These are phyloP conservation scores for Tinamus guttatus DNA, from an alignment of 2,113 vertebrate genomes.

Conservation along the genomic window DNA sequence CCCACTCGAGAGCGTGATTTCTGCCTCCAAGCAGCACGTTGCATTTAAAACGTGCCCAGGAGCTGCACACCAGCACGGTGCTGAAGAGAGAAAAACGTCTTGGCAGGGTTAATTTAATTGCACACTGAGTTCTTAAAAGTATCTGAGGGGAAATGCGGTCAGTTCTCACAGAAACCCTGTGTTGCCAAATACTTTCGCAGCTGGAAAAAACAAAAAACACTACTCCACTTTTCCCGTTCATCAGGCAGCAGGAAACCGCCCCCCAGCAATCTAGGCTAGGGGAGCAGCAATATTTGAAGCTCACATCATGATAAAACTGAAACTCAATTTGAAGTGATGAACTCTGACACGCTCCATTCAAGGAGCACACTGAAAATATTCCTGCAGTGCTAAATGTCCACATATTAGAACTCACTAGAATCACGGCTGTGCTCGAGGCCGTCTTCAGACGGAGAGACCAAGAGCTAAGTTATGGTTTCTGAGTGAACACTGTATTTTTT, in stretches of 20 bases:
- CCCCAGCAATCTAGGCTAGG: background rate
- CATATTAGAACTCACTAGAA: background rate
- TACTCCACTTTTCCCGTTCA: background rate
- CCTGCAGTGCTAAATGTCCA: background rate
- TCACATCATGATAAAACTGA: background rate
- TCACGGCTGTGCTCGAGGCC: background rate
- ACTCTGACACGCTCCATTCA: fast-evolving
- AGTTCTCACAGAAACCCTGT: background rate
- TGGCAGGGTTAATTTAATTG: background rate
- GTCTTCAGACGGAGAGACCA: background rate
- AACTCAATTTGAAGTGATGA: background rate
- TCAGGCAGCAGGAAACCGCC: fast-evolving
- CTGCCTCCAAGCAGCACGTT: background rate
- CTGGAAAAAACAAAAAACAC: background rate
- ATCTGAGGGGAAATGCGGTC: background rate
- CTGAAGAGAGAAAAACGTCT: background rate
- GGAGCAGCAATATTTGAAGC: background rate
- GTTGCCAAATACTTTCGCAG: fast-evolving
- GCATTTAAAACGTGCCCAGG: background rate
- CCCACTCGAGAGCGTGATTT: fast-evolving
- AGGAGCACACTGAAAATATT: background rate
- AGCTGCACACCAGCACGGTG: fast-evolving
- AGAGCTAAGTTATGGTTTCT: background rate
- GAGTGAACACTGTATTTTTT: background rate
- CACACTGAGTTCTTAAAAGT: background rate